Percentiles rank a stretch among this genome's conserved stretches.
Evolutionary conservation across 2,888 invertebrate species (phyloP).

Genomic region (Anarsia innoxiella): DNA sequence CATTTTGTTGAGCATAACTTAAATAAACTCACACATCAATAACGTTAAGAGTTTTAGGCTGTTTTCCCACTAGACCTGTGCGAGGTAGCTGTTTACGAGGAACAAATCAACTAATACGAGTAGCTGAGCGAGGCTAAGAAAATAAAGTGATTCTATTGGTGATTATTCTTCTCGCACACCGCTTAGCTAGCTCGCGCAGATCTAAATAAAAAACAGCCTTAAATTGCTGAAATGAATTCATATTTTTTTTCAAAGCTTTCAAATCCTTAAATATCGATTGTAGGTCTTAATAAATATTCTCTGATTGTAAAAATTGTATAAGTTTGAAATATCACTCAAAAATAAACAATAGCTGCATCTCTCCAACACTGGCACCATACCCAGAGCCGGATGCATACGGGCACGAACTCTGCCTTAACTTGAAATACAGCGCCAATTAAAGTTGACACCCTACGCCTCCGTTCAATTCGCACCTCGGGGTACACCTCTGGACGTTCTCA

Average conservation of each 20-base stretch:
- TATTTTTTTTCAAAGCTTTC: too few species aligned
- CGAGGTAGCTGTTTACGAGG: neutral
- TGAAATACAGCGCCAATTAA: slow-evolving; percentile 72
- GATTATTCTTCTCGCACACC: neutral
- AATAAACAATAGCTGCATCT: too few species aligned
- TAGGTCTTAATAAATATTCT: too few species aligned
- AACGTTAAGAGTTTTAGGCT: too few species aligned
- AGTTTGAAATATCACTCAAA: too few species aligned
- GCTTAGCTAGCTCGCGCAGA: neutral
- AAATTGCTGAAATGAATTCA: too few species aligned
- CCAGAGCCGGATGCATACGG: slow-evolving; percentile 36
- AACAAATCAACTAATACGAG: neutral
- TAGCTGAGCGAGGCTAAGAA: neutral
- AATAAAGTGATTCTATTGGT: neutral
- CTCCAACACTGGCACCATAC: slow-evolving; percentile 31
- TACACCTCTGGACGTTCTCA: slow-evolving; percentile 42
- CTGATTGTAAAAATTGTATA: too few species aligned
- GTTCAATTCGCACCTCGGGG: slow-evolving; percentile 55
- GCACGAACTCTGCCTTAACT: slow-evolving; percentile 51
- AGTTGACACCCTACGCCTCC: slow-evolving; percentile 63
- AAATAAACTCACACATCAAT: too few species aligned
- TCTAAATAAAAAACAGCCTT: neutral
- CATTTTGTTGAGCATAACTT: too few species aligned
- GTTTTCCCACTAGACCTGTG: neutral
- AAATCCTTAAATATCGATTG: too few species aligned